Evolutionary conservation across 2,797 vertebrate species (phyloP).

Genomic region (Sebastolobus alascanus): DNA sequence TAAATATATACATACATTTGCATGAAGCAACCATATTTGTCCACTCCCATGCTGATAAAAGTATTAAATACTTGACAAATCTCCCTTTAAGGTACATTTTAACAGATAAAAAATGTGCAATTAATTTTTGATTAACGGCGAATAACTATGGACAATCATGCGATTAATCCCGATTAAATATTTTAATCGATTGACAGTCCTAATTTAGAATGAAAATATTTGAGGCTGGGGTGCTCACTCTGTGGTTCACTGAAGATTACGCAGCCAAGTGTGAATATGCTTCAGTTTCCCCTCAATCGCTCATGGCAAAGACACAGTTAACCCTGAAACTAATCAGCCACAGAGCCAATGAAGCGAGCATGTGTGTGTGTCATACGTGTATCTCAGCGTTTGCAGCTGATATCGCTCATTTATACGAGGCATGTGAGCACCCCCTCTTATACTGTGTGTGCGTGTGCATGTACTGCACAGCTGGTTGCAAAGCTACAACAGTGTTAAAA

Average conservation of each 20-base stretch:
- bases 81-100: too few species aligned
- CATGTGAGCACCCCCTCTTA: neutral
- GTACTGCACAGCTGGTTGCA: slow-evolving; percentile 21
- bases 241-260: slow-evolving; percentile 20
- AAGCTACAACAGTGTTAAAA: slow-evolving; percentile 20
- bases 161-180: too few species aligned
- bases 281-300: slow-evolving; percentile 51
- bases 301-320: slow-evolving; percentile 59
- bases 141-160: too few species aligned
- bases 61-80: too few species aligned
- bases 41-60: too few species aligned
- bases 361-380: neutral
- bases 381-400: neutral
- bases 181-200: too few species aligned
- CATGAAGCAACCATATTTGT: too few species aligned
- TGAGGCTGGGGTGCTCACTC: neutral
- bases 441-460: neutral
- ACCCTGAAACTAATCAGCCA: slow-evolving; percentile 62
- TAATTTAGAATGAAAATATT: slow-evolving; percentile 5
- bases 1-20: too few species aligned
- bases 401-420: slow-evolving; percentile 9
- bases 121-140: too few species aligned
- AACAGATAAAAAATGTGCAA: too few species aligned
- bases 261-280: slow-evolving; percentile 35
- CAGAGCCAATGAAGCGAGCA: slow-evolving; percentile 32